Percentiles rank a stretch among this genome's conserved stretches.
These are phyloP conservation scores for Suillia variegata DNA, from an alignment of 2,888 invertebrate species.

Conservation along the genomic window DNA sequence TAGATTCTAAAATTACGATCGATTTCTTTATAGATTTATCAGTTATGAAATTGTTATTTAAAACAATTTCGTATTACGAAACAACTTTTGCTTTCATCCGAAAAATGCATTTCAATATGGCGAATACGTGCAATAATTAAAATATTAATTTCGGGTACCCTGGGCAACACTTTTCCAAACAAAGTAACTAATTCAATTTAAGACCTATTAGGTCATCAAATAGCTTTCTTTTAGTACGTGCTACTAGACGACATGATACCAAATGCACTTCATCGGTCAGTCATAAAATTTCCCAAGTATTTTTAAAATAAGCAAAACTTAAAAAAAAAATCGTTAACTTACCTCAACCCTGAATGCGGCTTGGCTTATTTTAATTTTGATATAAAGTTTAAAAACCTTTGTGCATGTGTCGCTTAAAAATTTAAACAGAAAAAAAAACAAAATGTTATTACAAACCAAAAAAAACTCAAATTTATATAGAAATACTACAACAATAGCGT, in stretches of 20 bases:
- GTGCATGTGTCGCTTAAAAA: not conserved
- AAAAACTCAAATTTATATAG: conserved; percentile 4
- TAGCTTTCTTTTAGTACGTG: not conserved
- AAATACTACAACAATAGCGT: conserved; percentile 4
- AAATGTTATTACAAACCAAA: not conserved
- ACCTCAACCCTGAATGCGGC: not conserved
- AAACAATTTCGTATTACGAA: too few relatives aligned
- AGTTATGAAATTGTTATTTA: too few relatives aligned
- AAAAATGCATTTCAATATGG: not conserved
- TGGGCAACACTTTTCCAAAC: too few relatives aligned
- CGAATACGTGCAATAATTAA: too few relatives aligned
- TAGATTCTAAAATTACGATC: too few relatives aligned
- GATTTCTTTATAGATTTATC: too few relatives aligned
- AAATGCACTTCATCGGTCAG: too few relatives aligned
- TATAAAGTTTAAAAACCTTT: not conserved
- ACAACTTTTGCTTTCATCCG: not conserved
- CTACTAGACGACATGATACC: not conserved
- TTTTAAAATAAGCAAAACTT: too few relatives aligned
- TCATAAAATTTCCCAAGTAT: too few relatives aligned
- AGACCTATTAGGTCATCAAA: too few relatives aligned
- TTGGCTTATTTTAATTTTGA: not conserved
- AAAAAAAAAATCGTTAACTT: not conserved
- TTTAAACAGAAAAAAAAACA: not conserved
- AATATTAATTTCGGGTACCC: not conserved
- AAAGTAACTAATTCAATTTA: too few relatives aligned